These are phyloP conservation scores for Calliphora vicina DNA, from an alignment of 1,140 invertebrate species.

Conservation along the genomic window DNA sequence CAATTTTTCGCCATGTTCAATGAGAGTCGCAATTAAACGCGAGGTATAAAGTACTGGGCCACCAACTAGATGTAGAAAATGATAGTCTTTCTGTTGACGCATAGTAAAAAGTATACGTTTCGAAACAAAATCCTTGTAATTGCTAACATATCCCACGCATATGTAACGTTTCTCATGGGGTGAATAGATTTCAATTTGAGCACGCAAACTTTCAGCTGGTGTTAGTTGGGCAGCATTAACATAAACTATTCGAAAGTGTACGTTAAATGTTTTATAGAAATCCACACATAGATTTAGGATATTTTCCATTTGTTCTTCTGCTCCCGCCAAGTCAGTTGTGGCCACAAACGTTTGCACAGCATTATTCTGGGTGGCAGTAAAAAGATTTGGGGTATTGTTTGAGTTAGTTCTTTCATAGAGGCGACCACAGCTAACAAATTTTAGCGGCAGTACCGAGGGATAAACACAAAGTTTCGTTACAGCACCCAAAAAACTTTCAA, in stretches of 20 bases:
- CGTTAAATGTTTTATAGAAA: slow-evolving; percentile 67
- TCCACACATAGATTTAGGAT: slow-evolving; percentile 62
- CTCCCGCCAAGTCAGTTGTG: slow-evolving; percentile 54
- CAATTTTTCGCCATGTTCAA: slow-evolving; percentile 66
- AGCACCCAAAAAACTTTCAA: slow-evolving; percentile 69
- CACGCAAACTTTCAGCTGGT: slow-evolving; percentile 66
- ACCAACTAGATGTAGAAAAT: slow-evolving; percentile 67
- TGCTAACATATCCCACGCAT: slow-evolving; percentile 70
- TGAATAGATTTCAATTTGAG: slow-evolving; percentile 72
- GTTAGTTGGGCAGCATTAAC: slow-evolving; percentile 65
- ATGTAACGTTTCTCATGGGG: slow-evolving; percentile 65
- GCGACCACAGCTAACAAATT: slow-evolving; percentile 67
- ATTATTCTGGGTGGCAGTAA: slow-evolving; percentile 68
- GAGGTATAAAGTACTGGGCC: slow-evolving; percentile 71
- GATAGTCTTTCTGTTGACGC: slow-evolving; percentile 60
- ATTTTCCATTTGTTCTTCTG: slow-evolving; percentile 63
- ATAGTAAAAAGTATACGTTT: slow-evolving; percentile 71
- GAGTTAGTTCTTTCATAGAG: slow-evolving; percentile 65
- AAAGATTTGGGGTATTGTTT: slow-evolving; percentile 64
- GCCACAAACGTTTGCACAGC: slow-evolving; percentile 66
- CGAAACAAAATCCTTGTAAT: slow-evolving; percentile 70
- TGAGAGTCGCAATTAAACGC: slow-evolving; percentile 67
- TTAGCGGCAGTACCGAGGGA: slow-evolving; percentile 67
- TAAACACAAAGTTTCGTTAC: slow-evolving; percentile 68
- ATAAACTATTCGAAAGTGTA: slow-evolving; percentile 69